A percentile compares a stretch with the other conserved stretches of the same genome.
Evolutionary conservation across 1,140 invertebrate species (phyloP).

Genomic region (Coboldia fuscipes): DNA sequence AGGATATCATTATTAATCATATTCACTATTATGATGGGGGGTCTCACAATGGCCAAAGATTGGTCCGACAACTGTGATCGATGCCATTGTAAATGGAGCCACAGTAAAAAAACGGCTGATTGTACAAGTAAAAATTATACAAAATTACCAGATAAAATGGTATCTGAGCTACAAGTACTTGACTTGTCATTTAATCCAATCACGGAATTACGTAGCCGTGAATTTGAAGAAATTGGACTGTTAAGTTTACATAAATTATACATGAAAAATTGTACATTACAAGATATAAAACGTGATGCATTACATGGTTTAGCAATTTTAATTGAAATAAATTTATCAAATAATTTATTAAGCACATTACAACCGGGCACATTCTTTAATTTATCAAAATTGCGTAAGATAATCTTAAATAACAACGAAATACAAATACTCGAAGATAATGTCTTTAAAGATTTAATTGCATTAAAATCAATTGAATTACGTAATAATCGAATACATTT

Average conservation of each 20-base stretch:
- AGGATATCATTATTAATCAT: too few species aligned
- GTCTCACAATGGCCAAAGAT: too few species aligned
- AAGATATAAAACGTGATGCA: constrained; percentile 42
- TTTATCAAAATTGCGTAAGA: constrained; percentile 38
- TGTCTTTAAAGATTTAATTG: constrained; percentile 49
- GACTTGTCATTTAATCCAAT: constrained; percentile 54
- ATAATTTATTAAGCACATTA: constrained; percentile 46
- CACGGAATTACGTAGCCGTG: constrained; percentile 33
- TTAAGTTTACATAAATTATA: constrained; percentile 63
- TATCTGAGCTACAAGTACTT: constrained; percentile 49
- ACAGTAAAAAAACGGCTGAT: constrained; percentile 60
- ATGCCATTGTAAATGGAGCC: constrained; percentile 59
- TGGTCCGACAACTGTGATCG: constrained; percentile 30
- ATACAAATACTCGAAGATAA: constrained; percentile 45
- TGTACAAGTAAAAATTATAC: constrained; percentile 40
- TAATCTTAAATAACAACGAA: constrained; percentile 50
- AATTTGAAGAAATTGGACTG: constrained; percentile 44
- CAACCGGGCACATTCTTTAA: constrained; percentile 47
- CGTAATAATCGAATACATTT: constrained; percentile 45
- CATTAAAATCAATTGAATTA: constrained; percentile 52
- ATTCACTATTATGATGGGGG: too few species aligned
- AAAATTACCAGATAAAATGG: constrained; percentile 44
- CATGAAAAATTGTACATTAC: constrained; percentile 45
- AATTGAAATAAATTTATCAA: constrained; percentile 65
- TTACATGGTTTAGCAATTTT: constrained; percentile 54